Base-by-base conservation (phyloP, 1,140 invertebrate genomes). In the Drosophila baimaii region DNA sequence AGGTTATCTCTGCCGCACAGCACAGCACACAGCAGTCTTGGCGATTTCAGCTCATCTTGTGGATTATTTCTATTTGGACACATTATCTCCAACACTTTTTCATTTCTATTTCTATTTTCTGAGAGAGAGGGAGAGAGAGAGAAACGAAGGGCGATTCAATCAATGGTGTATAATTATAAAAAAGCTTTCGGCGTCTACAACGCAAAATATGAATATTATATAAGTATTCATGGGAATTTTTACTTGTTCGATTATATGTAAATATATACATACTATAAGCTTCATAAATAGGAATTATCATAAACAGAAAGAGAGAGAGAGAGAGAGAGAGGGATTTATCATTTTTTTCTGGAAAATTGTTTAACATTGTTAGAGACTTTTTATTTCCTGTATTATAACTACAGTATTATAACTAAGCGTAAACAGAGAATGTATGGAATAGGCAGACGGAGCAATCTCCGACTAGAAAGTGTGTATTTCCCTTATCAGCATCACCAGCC, bases 31-130 rank as follows among this genome's bases (percentile, higher is more conserved):
- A n/a, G 5, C 13, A 23, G 43, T 75, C 51, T 57, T 46, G n/a
- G 47, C 69, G 66, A 71, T 73, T 59, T 61, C 46, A 58, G 68
- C 37, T 61, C 70, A 37, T 46, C 31, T 31, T 12, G 46, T 44
- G 12, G 27, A 33, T 68, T 55, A 49, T 68, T 46, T 54, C 35
- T 9, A 37, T 39, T 47, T 15, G 13, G 33, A 66, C 35, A 46
- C 39, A 70, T 70, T 66, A 70, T 70, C 66, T 54, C 39, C 23
- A 29, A 37, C 23, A 66, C 31, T 65, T 51, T 51, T 35, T 3
- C 9, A 6, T 27, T 23, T 33, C 5, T 8, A 25, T 47, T 33
- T 55, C 5, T 65, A 37, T 35, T 35, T 17, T 2, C 17, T n/a
- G 25, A 72, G 43, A 35, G 51, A 27, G 23, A 12, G 12, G 8